Percentiles rank a stretch among this genome's conserved stretches.
Evolutionary conservation across 2,797 vertebrate species (phyloP).

Genomic region (Dicrostonyx torquatus): DNA sequence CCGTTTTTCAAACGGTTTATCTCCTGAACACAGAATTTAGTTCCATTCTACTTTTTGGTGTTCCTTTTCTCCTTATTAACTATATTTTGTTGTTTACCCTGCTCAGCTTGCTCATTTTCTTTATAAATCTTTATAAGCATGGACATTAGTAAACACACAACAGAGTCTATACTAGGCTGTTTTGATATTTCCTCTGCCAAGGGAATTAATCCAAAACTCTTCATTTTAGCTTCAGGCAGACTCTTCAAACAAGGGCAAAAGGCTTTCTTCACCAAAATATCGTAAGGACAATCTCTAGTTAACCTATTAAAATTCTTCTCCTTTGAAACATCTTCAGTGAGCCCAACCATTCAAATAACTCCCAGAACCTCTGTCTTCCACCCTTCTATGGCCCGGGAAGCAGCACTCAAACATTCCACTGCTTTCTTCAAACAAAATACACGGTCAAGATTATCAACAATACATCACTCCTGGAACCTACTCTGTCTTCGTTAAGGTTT

Average conservation of each 20-base stretch:
- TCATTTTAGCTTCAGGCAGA: background rate
- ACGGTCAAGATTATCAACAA: background rate
- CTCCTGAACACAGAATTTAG: background rate
- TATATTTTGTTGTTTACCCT: background rate
- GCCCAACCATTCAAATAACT: background rate
- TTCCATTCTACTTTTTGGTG: background rate
- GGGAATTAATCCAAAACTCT: background rate
- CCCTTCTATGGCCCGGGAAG: too few relatives aligned
- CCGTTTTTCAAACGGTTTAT: background rate
- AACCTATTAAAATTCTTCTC: background rate
- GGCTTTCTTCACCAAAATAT: background rate
- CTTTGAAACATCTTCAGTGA: background rate
- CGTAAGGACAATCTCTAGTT: background rate
- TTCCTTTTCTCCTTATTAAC: background rate
- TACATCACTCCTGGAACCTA: background rate
- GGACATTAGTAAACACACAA: background rate
- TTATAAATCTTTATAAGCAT: background rate
- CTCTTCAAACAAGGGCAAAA: background rate
- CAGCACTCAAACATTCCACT: background rate
- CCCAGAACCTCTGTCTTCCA: background rate
- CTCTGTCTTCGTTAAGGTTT: background rate
- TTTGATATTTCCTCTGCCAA: background rate
- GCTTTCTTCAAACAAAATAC: background rate
- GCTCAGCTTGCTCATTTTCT: background rate
- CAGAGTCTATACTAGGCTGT: background rate